These are phyloP conservation scores for Phallusia fumigata DNA, from an alignment of 23 tunicate genomes.

Conservation along the genomic window DNA sequence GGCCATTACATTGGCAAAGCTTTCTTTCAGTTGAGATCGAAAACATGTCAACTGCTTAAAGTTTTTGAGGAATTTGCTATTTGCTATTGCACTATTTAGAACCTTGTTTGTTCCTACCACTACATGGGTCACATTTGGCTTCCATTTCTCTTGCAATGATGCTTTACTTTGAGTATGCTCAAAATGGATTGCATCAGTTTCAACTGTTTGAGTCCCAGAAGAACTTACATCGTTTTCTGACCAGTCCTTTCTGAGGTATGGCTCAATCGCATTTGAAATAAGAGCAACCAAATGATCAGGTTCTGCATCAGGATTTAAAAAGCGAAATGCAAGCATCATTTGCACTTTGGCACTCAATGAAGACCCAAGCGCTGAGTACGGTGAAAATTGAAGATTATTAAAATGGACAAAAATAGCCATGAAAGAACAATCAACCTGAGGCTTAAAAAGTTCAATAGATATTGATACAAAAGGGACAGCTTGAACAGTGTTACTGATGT, in stretches of 20 bases:
- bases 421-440: not conserved
- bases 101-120: not conserved
- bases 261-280: not conserved
- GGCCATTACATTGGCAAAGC: not conserved
- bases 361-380: not conserved
- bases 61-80: not conserved
- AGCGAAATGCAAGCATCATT: not conserved
- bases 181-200: not conserved
- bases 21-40: not conserved
- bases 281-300: not conserved
- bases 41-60: not conserved
- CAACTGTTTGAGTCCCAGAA: not conserved
- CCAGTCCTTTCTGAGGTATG: not conserved
- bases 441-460: not conserved
- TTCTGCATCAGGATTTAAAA: not conserved
- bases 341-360: not conserved
- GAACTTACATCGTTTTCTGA: not conserved
- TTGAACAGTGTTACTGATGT: not conserved
- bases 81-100: not conserved
- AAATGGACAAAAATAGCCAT: not conserved
- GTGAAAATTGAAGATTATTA: not conserved
- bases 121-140: not conserved
- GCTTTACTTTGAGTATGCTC: not conserved
- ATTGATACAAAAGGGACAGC: constrained; percentile 6
- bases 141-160: not conserved